Base-by-base conservation (phyloP, 2,113 vertebrate species). In the Eonycteris spelaea region DNA sequence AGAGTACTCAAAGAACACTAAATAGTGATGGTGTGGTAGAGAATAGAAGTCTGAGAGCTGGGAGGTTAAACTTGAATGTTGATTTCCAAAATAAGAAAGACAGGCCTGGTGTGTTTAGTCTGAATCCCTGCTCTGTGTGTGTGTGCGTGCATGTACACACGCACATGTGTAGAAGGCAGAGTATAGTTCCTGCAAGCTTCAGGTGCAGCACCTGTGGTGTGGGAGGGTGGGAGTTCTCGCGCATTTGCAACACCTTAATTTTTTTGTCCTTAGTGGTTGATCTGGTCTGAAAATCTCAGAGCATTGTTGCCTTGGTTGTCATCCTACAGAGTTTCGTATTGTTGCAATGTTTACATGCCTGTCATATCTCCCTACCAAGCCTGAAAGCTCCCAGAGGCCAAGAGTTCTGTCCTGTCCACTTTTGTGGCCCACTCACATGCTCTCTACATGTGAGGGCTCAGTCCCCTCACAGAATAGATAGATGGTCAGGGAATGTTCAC, bases 291-390 rank as follows among this genome's bases (percentile, higher is more conserved):
- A 74, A 33, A 18, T 6, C 33, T 35, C 33, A 13, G 30, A 57
- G 6, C 40, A 4, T n/a, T 35, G 24, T 16, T 53, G 55, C 53
- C 11, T 21, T 51, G 14, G 9, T 6, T 10, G 10, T 35, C 33
- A 24, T 2, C 8, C 43, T 5, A 5, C 3, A 51, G n/a, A 28
- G 14, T 35, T 59, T 68, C 61, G 2, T 4, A n/a, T 0, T 35
- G 35, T 11, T 63, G 14, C 67, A 35, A 45, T 19, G 13, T n/a
- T 38, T 15, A 13, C 4, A 15, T 8, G 28, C 6, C 24, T 59
- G 26, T 18, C n/a, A 35, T 30, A 7, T 77, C 21, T 82, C 22
- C 82, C 15, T 35, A 35, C 26, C 33, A 65, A 53, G 24, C 30
- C 35, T 18, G 18, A 59, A 63, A 59, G 30, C 45, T 77, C 35